Percentiles rank a stretch among this genome's conserved stretches.
Conservation (phyloP, 2,888 invertebrate species). For the Pomacea canaliculata region DNA sequence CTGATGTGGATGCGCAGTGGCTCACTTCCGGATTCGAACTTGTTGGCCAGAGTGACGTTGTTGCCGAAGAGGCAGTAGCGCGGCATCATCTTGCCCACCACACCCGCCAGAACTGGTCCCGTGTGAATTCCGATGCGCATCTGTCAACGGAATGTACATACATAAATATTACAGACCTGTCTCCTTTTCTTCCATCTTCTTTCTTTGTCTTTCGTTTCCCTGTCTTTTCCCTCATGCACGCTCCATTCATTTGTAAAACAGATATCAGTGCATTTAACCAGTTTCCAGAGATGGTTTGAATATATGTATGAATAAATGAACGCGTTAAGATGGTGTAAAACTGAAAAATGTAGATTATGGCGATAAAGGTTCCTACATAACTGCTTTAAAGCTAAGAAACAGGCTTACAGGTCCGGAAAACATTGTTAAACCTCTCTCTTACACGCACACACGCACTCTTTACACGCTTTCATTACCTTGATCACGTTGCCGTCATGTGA, state of each 20-base stretch:
- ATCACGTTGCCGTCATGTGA: slow-evolving; percentile 94
- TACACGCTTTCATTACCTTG: slow-evolving; percentile 73
- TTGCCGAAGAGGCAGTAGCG: slow-evolving; percentile 95
- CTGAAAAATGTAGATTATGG: too few species aligned
- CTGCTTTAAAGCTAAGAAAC: too few species aligned
- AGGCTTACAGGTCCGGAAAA: too few species aligned
- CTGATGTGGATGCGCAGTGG: slow-evolving; percentile 92
- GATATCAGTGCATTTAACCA: too few species aligned
- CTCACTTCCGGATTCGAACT: slow-evolving; percentile 94
- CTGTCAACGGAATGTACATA: slow-evolving; percentile 71
- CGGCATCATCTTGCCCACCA: slow-evolving; percentile 93
- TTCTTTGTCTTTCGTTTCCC: neutral
- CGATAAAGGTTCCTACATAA: too few species aligned
- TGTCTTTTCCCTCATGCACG: neutral
- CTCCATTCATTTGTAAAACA: neutral
- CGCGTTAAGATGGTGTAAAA: too few species aligned
- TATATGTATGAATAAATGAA: too few species aligned
- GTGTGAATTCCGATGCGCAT: slow-evolving; percentile 97
- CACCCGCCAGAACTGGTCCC: slow-evolving; percentile 92
- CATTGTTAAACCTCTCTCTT: neutral
- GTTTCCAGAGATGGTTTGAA: too few species aligned
- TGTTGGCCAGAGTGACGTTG: slow-evolving; percentile 94
- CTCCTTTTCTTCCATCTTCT: neutral
- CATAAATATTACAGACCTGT: neutral
- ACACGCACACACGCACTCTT: neutral